Evolutionary conservation across 1,140 invertebrate species (phyloP).

Genomic region (Bicyclus anynana): DNA sequence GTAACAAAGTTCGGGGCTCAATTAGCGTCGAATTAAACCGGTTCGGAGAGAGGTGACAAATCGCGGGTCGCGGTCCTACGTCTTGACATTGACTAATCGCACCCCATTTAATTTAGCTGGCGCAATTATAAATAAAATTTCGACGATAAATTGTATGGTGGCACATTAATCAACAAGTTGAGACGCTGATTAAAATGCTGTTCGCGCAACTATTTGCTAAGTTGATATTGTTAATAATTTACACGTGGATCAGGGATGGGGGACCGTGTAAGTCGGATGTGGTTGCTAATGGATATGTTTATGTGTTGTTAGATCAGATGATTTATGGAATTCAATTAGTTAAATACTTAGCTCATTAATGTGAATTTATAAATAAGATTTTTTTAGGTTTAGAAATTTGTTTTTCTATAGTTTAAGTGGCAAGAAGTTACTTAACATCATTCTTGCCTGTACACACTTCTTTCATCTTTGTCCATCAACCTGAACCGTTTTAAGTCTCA

Average conservation of each 20-base stretch:
- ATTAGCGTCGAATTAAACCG: constrained; percentile 69
- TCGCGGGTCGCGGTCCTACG: constrained; percentile 58
- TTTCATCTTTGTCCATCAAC: too few relatives aligned
- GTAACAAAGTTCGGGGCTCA: constrained; percentile 60
- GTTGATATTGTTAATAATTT: constrained; percentile 73
- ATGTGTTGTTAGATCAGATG: background rate
- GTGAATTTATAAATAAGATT: too few relatives aligned
- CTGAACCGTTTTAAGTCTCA: too few relatives aligned
- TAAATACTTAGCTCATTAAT: too few relatives aligned
- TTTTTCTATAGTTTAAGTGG: too few relatives aligned
- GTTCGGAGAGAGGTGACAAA: constrained; percentile 65
- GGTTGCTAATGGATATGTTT: constrained; percentile 22
- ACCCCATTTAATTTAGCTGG: constrained; percentile 68
- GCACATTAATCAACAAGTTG: constrained; percentile 78
- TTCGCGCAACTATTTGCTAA: constrained; percentile 73
- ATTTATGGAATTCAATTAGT: too few relatives aligned
- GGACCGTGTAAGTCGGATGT: constrained; percentile 44
- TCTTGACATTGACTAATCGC: constrained; percentile 70
- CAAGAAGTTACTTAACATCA: too few relatives aligned
- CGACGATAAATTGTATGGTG: constrained; percentile 69
- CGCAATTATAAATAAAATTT: constrained; percentile 77
- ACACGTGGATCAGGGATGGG: constrained; percentile 42
- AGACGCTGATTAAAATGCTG: constrained; percentile 78
- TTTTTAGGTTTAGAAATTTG: too few relatives aligned
- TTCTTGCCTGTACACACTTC: too few relatives aligned